Conservation (phyloP, 2,888 invertebrate species). For the Nesidiocoris tenuis region DNA sequence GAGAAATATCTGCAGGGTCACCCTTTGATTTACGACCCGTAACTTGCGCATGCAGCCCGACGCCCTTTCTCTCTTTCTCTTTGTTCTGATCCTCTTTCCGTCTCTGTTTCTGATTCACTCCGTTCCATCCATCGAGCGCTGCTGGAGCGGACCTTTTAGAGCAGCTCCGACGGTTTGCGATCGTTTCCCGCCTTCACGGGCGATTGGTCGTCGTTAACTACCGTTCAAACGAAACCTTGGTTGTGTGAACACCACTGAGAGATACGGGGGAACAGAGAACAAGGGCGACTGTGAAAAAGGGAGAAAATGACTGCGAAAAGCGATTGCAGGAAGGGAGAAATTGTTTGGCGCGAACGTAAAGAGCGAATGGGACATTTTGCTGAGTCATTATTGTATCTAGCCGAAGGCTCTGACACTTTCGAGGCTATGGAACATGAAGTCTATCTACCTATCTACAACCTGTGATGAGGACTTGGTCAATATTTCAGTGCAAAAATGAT, state of each 20-base stretch:
- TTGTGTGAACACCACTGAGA: not conserved
- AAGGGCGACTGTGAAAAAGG: not conserved
- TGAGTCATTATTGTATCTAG: no score
- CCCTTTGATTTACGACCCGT: not conserved
- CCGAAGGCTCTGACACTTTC: no score
- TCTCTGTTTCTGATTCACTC: no score
- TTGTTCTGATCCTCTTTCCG: not conserved
- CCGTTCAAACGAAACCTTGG: slow-evolving; percentile 11
- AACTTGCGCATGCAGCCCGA: not conserved
- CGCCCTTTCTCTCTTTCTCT: not conserved
- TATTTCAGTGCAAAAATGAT: no score
- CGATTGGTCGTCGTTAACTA: slow-evolving; percentile 19
- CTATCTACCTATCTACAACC: no score
- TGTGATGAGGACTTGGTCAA: no score
- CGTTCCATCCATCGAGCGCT: not conserved
- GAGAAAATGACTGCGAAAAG: not conserved
- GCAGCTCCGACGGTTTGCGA: not conserved
- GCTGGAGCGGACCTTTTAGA: no score
- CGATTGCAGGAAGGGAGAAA: not conserved
- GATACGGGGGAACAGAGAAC: not conserved
- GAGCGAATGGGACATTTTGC: no score
- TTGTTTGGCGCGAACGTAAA: no score
- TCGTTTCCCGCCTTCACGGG: slow-evolving; percentile 4
- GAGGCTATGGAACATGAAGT: no score
- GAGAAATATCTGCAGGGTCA: not conserved